Percentiles rank a stretch among this genome's conserved stretches.
Conservation (phyloP, 2,797 vertebrate genomes). For the Protosalanx chinensis region DNA sequence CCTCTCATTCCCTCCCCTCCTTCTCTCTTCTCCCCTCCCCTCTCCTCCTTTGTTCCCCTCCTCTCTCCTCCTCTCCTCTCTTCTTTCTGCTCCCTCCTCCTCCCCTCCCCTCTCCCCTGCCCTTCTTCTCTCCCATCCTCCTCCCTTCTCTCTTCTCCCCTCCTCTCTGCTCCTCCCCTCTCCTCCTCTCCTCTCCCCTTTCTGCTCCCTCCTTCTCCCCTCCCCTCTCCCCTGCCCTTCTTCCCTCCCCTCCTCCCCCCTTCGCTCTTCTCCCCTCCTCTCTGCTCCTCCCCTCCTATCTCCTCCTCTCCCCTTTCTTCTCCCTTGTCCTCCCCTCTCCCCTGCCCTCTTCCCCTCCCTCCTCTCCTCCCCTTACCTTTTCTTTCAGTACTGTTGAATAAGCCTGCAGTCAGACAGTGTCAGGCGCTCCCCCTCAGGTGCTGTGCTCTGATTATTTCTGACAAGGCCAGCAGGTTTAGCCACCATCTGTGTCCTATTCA, state of each 20-base stretch:
- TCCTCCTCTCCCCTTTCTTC: not conserved
- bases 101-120: not conserved
- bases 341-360: not conserved
- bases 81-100: not conserved
- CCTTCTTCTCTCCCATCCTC: too few relatives aligned
- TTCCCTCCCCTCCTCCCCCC: not conserved
- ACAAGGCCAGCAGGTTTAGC: too few relatives aligned
- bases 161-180: too few relatives aligned
- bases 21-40: not conserved
- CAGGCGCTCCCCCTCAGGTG: too few relatives aligned
- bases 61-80: not conserved
- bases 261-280: not conserved
- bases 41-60: not conserved
- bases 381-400: too few relatives aligned
- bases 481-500: too few relatives aligned
- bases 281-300: not conserved
- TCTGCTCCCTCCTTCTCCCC: not conserved
- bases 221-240: not conserved
- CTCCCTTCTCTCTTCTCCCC: too few relatives aligned
- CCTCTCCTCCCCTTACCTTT: constrained; percentile 8
- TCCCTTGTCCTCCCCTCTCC: not conserved
- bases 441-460: not conserved
- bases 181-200: too few relatives aligned
- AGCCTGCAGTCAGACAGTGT: too few relatives aligned
- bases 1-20: too few relatives aligned